A percentile compares a stretch with the other conserved stretches of the same genome.
phyloP scores from a whole-genome alignment of 2,888 invertebrate species.

The Byasa hedistus region DNA sequence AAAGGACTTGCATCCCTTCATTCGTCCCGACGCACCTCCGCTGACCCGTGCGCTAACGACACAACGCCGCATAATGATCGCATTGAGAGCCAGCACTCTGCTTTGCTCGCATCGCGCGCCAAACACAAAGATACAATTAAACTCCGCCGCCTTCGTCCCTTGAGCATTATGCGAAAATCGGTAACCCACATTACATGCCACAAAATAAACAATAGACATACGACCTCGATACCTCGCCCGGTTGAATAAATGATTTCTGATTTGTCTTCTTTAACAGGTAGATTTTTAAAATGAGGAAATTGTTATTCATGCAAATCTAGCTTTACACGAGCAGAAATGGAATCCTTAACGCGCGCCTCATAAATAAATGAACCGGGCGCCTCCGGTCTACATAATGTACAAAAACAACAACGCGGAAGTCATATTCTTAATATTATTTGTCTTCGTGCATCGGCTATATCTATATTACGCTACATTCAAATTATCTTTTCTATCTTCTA shows the following conservation, averaged over 20 bases:
- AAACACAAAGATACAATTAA: slow-evolving; percentile 49
- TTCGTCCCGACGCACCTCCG: slow-evolving; percentile 67
- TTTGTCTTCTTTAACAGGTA: slow-evolving; percentile 73
- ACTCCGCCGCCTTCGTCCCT: slow-evolving; percentile 47
- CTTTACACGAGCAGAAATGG: slow-evolving; percentile 74
- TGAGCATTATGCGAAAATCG: slow-evolving; percentile 50
- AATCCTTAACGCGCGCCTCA: slow-evolving; percentile 69
- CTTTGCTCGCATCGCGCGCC: slow-evolving; percentile 54
- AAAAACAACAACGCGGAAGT: slow-evolving; percentile 45
- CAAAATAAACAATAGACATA: slow-evolving; percentile 57
- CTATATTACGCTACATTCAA: slow-evolving; percentile 24
- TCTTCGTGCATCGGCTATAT: slow-evolving; percentile 29
- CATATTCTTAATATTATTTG: slow-evolving; percentile 36
- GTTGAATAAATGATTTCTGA: slow-evolving; percentile 69
- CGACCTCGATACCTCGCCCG: slow-evolving; percentile 61
- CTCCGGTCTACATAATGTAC: slow-evolving; percentile 39
- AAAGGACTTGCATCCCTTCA: slow-evolving; percentile 69
- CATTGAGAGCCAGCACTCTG: slow-evolving; percentile 65
- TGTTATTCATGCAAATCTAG: slow-evolving; percentile 73
- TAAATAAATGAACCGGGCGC: slow-evolving; percentile 62
- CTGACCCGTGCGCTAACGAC: slow-evolving; percentile 70
- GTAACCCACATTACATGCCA: slow-evolving; percentile 57
- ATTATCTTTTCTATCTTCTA: slow-evolving; percentile 24
- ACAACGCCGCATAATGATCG: slow-evolving; percentile 69
- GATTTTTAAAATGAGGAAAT: slow-evolving; percentile 70